Conservation (phyloP, 2,113 vertebrate genomes). For the Scatophagus argus region DNA sequence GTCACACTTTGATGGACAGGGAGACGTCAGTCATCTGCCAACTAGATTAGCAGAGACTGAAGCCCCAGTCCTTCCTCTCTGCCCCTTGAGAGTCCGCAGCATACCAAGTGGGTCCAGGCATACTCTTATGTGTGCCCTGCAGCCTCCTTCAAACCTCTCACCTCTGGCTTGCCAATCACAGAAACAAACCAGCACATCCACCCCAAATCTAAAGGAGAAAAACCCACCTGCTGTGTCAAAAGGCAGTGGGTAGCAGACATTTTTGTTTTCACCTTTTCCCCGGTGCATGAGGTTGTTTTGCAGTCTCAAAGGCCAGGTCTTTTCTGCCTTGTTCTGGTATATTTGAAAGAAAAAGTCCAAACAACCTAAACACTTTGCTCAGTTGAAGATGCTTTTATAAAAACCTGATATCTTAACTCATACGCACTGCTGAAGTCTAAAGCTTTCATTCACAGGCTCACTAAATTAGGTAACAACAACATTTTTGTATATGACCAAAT, state of each 20-base stretch:
- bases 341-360: conserved; percentile 19
- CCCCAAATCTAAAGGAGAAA: conserved; percentile 18
- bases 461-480: not conserved
- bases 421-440: not conserved
- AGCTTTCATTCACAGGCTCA: not conserved
- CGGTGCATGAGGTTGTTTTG: conserved; percentile 11
- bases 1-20: conserved; percentile 86
- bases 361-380: conserved; percentile 14
- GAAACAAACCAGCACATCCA: conserved; percentile 50
- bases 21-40: conserved; percentile 82
- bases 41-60: conserved; percentile 74
- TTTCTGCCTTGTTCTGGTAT: conserved; percentile 7
- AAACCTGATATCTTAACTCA: conserved; percentile 7
- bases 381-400: not conserved
- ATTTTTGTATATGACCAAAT: not conserved
- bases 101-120: conserved; percentile 69
- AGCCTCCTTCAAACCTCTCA: conserved; percentile 60
- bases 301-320: conserved; percentile 24
- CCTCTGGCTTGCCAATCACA: conserved; percentile 65
- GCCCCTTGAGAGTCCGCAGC: conserved; percentile 68
- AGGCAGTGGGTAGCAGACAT: conserved; percentile 44
- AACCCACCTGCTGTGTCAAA: conserved; percentile 64
- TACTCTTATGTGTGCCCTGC: conserved; percentile 47
- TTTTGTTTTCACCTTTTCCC: conserved; percentile 42
- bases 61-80: conserved; percentile 61